Evolutionary conservation across 1,140 invertebrate species (phyloP), one percentile per base, ranked within the genome.

Genomic region (Semibalanus balanoides): DNA sequence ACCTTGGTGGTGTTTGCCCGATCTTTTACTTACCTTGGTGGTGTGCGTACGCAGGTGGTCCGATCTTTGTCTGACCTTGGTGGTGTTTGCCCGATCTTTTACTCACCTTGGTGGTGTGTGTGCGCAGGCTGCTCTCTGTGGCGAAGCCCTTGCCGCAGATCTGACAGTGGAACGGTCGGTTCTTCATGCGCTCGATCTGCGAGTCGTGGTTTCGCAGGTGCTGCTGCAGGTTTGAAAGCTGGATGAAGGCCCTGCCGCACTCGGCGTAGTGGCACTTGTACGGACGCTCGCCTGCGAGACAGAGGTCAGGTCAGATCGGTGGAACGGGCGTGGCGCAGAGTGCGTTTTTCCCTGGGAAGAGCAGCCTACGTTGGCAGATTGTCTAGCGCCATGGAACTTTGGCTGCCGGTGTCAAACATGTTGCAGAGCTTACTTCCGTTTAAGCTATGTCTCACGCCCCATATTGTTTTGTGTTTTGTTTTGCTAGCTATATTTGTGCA

Each of bases 121-220:
- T 96, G 83, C 95, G 88, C 77, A 98, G 87, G 83, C 93, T 96
- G 81, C 93, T 96, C 83, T 97, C 95, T 75, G 95, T 97, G 74
- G 95, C 95, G 83, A 98, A 98, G 69, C 95, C 93, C 83, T 97
- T 96, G 76, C 95, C 94, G 85, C 96, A 98, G 81, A 97, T 95
- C 83, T 91, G 94, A 84, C 96, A 98, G 82, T 96, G 94, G 84
- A 96, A 97, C 30, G 94, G 94, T 76, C 94, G 87, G 85, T 95
- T 96, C 84, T 96, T 96, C 82, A 94, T 93, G 78, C 95, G 88
- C 83, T 97, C 94, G 77, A 96, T 92, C 84, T 97, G 94, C 76
- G 94, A 93, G 82, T 97, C 95, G 85, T 98, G 96, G 85, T 97
- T 98, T 78, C 95, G 87, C 79, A 98, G 89, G 84, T 98, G 96